phyloP scores from a whole-genome alignment of 1,140 invertebrate species.

The Caenorhabditis brenneri region DNA sequence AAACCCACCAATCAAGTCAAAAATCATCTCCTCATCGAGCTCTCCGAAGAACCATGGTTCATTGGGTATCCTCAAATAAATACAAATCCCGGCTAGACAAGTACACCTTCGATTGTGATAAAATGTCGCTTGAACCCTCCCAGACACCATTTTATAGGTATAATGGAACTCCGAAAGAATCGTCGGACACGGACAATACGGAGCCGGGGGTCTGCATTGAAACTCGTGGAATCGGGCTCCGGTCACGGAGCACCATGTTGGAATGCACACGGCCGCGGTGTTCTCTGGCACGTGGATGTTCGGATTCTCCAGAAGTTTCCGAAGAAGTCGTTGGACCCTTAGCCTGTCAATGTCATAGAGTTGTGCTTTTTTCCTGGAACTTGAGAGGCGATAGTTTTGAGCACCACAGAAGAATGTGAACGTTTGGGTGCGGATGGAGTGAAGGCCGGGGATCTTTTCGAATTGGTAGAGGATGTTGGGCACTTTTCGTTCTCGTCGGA shows the following conservation, averaged over 20 bases:
- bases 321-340: neutral
- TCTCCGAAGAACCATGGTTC: slow-evolving; percentile 30
- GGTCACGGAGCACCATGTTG: neutral
- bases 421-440: neutral
- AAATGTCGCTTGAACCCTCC: neutral
- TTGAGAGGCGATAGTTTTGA: neutral
- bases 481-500: neutral
- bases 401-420: neutral
- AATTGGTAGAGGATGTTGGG: neutral
- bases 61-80: slow-evolving; percentile 8
- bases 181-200: slow-evolving; percentile 9
- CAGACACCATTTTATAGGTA: slow-evolving; percentile 15
- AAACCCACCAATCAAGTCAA: slow-evolving; percentile 20
- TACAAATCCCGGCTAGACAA: neutral
- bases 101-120: slow-evolving; percentile 21
- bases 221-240: slow-evolving; percentile 8
- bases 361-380: neutral
- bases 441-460: neutral
- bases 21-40: neutral
- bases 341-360: neutral
- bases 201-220: neutral
- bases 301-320: neutral
- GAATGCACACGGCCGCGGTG: slow-evolving; percentile 24
- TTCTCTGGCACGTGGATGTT: neutral
- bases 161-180: slow-evolving; percentile 13